A percentile compares a stretch with the other conserved stretches of the same genome.
phyloP scores from a whole-genome alignment of 2,797 vertebrate genomes.

The Platalea minor region DNA sequence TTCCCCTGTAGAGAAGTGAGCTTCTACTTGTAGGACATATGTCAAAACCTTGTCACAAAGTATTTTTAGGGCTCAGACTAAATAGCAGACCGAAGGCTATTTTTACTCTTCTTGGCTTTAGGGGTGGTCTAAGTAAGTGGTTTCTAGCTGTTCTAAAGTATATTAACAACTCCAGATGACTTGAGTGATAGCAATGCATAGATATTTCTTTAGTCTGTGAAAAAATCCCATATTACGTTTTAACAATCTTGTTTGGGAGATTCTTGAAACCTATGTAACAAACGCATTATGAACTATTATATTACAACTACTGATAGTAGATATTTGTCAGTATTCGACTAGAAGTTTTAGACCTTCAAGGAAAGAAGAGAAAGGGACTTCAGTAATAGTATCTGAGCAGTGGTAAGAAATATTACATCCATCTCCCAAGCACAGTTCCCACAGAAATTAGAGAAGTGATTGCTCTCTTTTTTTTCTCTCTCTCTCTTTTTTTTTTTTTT shows the following conservation, averaged over 20 bases:
- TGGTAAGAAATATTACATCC: background rate
- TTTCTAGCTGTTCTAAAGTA: conserved; percentile 33
- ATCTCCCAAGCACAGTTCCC: background rate
- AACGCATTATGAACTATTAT: background rate
- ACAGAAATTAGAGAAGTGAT: background rate
- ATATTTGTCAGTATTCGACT: background rate
- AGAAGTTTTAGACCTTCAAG: background rate
- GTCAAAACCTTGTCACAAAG: conserved; percentile 24
- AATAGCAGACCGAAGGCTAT: conserved; percentile 4
- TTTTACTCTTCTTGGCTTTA: conserved; percentile 26
- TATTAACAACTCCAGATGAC: background rate
- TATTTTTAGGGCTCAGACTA: conserved; percentile 43
- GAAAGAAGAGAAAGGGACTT: background rate
- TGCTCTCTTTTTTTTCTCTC: too few species aligned
- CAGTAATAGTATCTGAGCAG: background rate
- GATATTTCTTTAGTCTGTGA: background rate
- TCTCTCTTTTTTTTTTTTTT: too few species aligned
- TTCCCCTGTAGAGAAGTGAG: background rate
- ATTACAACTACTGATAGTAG: background rate
- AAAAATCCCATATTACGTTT: background rate
- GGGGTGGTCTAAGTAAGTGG: conserved; percentile 38
- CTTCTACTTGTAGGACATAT: background rate
- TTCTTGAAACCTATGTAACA: background rate
- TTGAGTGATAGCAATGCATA: background rate
- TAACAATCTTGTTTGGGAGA: background rate